Base-by-base conservation (phyloP, 2,888 invertebrate species). In the Melieria crassipennis region DNA sequence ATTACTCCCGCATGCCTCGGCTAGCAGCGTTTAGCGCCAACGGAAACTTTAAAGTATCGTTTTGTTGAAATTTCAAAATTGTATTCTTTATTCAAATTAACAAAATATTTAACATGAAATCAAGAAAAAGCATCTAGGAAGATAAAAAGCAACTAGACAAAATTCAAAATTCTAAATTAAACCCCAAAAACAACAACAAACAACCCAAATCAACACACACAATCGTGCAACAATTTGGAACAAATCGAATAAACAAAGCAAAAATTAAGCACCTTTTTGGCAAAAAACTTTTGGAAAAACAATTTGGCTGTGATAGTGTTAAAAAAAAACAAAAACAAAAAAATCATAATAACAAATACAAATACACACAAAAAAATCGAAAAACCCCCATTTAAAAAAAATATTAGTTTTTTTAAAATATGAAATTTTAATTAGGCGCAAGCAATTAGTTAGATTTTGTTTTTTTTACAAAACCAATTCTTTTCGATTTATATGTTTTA, bases 251-350 rank as follows among this genome's bases (percentile, higher is more conserved):
- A 62, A 69, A 70, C 68, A 63, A 63, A 61, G 64, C 73, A 73
- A 65, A 65, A 77, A 70, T 71, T 78, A 74, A 74, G 69, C 73
- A 78, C 75, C 75, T 75, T 78, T 81, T 81, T 77, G 79, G 77
- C 78, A 79, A 78, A 75, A 78, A 81, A 80, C 81, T 82, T 80
- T 81, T 85, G 83, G 84, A 82, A 82, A 83, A 84, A 84, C 80
- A 85, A 86, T 86, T 86, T 86, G 86, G 86, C 86, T 86, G 86
- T 86, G 86, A 86, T 86, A 86, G 84, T 82, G 83, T 82, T 82
- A 81, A 82, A 78, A 77, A 77, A 75, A 75, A 77, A 78, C 74
- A 73, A 71, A 73, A 69, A 67, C 65, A 43, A 52, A 56, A 13
- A 57, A 45, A 2, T 3, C 1, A 30, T 3, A n/a, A 11, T 45